Evolutionary conservation across 2,113 vertebrate genomes (phyloP).

Genomic region (Gavia stellata): DNA sequence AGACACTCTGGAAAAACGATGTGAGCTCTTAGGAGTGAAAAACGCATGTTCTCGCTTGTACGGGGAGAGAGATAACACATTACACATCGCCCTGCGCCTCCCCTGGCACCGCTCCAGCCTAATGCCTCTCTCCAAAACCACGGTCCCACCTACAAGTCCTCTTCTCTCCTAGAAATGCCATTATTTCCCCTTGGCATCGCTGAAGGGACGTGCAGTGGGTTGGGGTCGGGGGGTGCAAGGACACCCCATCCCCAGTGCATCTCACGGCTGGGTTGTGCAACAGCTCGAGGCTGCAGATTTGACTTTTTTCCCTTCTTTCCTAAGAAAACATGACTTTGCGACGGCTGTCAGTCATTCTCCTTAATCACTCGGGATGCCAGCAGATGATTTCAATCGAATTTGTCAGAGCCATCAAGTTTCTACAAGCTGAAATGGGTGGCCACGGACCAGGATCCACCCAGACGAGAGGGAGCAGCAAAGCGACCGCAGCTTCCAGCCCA

Average conservation of each 20-base stretch:
- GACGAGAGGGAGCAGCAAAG: background rate
- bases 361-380: background rate
- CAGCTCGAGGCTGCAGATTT: background rate
- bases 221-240: background rate
- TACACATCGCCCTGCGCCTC: background rate
- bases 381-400: background rate
- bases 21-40: background rate
- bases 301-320: background rate
- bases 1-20: background rate
- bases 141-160: background rate
- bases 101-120: background rate
- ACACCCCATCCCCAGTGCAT: background rate
- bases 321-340: background rate
- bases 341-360: background rate
- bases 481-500: background rate
- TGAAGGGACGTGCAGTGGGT: fast-evolving
- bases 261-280: background rate
- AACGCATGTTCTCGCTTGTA: background rate
- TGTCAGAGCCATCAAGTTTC: background rate
- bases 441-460: background rate
- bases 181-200: background rate
- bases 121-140: background rate
- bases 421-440: background rate
- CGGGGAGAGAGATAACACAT: background rate
- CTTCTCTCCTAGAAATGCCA: background rate